Evolutionary conservation across 2,113 vertebrate species (phyloP).

Genomic region (Pyrgilauda ruficollis): DNA sequence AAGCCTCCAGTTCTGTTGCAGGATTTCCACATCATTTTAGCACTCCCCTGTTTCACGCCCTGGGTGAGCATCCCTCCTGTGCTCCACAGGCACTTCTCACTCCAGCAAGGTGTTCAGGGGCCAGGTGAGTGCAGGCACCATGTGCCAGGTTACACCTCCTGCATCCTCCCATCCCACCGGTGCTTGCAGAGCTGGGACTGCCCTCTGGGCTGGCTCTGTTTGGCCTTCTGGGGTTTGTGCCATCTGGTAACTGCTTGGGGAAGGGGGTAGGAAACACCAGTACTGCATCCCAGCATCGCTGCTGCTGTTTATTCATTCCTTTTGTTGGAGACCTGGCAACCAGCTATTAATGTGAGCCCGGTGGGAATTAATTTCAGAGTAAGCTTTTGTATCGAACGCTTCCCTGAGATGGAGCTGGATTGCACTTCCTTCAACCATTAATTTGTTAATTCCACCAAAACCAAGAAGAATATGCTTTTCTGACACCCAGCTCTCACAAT

Average conservation of each 20-base stretch:
- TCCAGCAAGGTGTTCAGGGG: neutral
- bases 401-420: constrained; percentile 2
- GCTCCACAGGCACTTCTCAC: neutral
- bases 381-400: neutral
- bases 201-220: neutral
- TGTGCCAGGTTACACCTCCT: neutral
- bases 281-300: neutral
- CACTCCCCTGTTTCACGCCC: neutral
- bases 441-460: constrained; percentile 51
- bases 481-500: neutral
- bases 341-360: neutral
- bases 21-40: neutral
- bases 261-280: neutral
- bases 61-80: neutral
- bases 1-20: neutral
- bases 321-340: constrained; percentile 30
- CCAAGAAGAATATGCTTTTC: neutral
- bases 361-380: constrained; percentile 24
- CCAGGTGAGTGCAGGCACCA: neutral
- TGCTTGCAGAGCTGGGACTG: neutral
- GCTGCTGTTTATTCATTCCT: neutral
- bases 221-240: neutral
- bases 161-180: neutral
- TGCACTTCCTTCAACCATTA: neutral
- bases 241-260: neutral